Evolutionary conservation across 2,113 vertebrate species (phyloP).

Genomic region (Centropus bengalensis): DNA sequence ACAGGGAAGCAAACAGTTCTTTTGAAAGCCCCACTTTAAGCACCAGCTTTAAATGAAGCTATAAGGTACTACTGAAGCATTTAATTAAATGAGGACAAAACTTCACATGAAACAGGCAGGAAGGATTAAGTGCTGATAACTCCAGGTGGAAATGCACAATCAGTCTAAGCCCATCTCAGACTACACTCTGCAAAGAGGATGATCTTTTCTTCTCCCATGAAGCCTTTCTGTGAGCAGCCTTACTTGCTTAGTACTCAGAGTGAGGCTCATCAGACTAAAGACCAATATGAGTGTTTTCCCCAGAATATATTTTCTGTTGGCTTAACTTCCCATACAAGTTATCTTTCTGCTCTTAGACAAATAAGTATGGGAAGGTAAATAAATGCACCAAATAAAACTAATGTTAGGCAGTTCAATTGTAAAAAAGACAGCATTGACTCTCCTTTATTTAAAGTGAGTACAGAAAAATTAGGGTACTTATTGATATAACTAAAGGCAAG

Average conservation of each 20-base stretch:
- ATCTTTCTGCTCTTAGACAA: neutral
- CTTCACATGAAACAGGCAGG: neutral
- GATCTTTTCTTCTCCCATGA: neutral
- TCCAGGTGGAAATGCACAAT: neutral
- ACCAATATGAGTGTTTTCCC: rapidly evolving
- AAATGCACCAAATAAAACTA: neutral
- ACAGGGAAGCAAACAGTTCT: neutral
- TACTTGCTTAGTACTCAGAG: neutral
- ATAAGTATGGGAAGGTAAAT: neutral
- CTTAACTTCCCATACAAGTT: neutral
- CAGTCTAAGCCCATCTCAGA: neutral
- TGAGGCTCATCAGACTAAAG: neutral
- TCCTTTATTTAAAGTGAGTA: neutral
- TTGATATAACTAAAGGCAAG: neutral
- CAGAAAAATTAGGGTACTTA: neutral
- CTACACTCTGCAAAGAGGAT: neutral
- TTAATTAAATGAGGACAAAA: neutral
- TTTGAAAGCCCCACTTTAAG: neutral
- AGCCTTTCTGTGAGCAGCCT: neutral
- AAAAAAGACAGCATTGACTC: neutral
- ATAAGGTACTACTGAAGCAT: neutral
- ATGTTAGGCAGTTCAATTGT: neutral
- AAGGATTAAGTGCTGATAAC: neutral
- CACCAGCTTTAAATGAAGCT: neutral
- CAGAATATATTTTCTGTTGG: neutral